These are phyloP conservation scores for Scytalopus superciliaris DNA, from an alignment of 2,113 vertebrate species.

Conservation along the genomic window DNA sequence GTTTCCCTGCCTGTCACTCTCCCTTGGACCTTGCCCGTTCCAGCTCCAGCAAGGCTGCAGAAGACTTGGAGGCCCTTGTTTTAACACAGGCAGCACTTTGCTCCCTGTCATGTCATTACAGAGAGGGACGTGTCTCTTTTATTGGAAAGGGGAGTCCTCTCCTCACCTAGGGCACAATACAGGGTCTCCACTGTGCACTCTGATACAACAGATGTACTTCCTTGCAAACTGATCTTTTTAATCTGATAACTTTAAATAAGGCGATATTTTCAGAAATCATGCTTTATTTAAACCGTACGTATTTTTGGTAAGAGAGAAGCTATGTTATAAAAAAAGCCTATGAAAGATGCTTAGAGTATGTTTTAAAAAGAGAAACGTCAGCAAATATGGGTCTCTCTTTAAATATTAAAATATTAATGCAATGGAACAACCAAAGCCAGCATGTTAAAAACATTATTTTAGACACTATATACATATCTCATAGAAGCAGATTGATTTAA, in stretches of 20 bases:
- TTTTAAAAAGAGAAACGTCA: neutral
- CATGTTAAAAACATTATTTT: neutral
- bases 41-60: neutral
- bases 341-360: neutral
- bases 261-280: neutral
- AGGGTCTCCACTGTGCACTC: neutral
- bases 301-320: neutral
- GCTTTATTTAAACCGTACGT: neutral
- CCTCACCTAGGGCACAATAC: neutral
- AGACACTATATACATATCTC: neutral
- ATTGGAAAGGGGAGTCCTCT: neutral
- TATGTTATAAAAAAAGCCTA: neutral
- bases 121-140: neutral
- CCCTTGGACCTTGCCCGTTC: neutral
- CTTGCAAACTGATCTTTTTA: neutral
- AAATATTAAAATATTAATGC: neutral
- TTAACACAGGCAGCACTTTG: neutral
- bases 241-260: neutral
- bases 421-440: neutral
- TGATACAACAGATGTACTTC: neutral
- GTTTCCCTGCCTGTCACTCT: neutral
- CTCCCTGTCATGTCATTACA: neutral
- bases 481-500: conserved; percentile 4
- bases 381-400: neutral
- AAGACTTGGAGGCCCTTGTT: neutral